Conservation (phyloP, 2,797 vertebrate species). For the Halcyon badia region DNA sequence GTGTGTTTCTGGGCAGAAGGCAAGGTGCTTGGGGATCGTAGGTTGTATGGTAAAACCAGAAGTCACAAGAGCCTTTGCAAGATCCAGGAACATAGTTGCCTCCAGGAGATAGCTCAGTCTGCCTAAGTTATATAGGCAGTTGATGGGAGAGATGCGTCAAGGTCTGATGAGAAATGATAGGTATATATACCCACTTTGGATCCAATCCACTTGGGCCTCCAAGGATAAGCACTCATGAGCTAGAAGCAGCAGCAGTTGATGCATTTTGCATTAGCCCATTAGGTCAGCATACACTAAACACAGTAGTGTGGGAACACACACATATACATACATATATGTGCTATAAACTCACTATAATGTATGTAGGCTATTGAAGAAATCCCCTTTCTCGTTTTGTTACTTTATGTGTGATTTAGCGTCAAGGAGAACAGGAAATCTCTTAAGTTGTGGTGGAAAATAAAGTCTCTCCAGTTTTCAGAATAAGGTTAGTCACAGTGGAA, state of each 20-base stretch:
- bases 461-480: background rate
- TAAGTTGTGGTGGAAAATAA: background rate
- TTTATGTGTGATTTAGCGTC: background rate
- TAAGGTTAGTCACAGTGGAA: background rate
- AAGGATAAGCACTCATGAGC: background rate
- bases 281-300: accelerated
- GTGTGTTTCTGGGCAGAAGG: background rate
- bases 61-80: background rate
- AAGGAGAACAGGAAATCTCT: background rate
- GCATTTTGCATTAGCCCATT: background rate
- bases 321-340: background rate
- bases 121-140: background rate
- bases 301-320: background rate
- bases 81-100: background rate
- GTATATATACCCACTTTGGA: background rate
- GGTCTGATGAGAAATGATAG: background rate
- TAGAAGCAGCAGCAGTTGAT: background rate
- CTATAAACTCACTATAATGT: background rate
- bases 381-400: background rate
- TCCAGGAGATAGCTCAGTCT: background rate
- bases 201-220: background rate
- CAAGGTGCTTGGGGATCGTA: background rate
- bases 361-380: background rate
- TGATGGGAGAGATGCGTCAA: background rate
- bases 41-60: background rate